Percentiles rank a stretch among this genome's conserved stretches.
Evolutionary conservation across 2,797 vertebrate genomes (phyloP).

Genomic region (Myripristis jacobus): DNA sequence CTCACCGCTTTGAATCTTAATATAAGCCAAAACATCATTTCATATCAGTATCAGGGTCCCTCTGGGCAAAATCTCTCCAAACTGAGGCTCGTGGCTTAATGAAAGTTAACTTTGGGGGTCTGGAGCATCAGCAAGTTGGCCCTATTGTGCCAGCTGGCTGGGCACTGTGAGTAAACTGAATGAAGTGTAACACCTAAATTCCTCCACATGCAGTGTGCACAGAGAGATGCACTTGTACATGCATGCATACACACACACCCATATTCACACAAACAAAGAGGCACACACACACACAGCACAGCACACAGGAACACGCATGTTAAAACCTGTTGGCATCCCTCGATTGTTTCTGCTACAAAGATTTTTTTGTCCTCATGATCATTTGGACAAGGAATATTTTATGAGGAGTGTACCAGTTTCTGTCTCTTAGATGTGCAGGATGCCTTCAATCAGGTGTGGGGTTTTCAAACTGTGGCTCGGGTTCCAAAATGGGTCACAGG

Average conservation of each 20-base stretch:
- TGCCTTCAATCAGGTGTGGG: slow-evolving; percentile 50
- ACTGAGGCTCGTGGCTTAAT: too few species aligned
- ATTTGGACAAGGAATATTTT: slow-evolving; percentile 56
- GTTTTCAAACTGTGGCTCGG: slow-evolving; percentile 18
- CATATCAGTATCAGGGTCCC: too few species aligned
- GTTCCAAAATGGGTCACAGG: slow-evolving; percentile 8
- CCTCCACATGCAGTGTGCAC: slow-evolving; percentile 1
- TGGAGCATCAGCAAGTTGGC: too few species aligned
- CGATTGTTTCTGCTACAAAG: slow-evolving; percentile 20
- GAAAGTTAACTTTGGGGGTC: too few species aligned
- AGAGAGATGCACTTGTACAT: neutral
- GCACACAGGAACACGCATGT: slow-evolving; percentile 18
- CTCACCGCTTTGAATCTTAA: too few species aligned
- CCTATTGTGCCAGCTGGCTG: slow-evolving; percentile 15
- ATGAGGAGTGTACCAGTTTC: slow-evolving; percentile 30
- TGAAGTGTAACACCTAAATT: slow-evolving; percentile 25
- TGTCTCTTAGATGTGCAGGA: slow-evolving; percentile 49
- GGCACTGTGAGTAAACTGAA: slow-evolving; percentile 28
- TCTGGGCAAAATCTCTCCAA: too few species aligned
- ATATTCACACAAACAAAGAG: too few species aligned
- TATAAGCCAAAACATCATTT: too few species aligned
- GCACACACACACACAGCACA: slow-evolving; percentile 13
- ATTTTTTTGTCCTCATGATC: neutral
- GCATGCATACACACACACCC: slow-evolving; percentile 20
- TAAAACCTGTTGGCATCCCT: slow-evolving; percentile 40